A percentile compares a stretch with the other conserved stretches of the same genome.
phyloP scores from a whole-genome alignment of 2,113 vertebrate genomes.

The Athene noctua region DNA sequence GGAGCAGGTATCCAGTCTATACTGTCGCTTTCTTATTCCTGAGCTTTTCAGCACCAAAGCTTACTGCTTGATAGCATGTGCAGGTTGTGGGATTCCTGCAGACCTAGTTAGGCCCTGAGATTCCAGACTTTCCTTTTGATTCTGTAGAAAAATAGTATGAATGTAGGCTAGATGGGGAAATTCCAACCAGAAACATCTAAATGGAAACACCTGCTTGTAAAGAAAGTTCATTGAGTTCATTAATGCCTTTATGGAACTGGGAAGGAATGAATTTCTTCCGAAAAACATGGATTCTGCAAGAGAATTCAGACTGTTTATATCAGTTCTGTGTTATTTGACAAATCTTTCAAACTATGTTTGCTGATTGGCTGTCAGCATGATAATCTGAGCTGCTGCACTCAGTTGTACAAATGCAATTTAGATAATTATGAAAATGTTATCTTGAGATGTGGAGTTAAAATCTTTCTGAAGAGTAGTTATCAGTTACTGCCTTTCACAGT shows the following conservation, averaged over 20 bases:
- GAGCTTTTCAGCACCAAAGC: not conserved
- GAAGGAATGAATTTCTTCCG: not conserved
- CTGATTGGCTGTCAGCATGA: not conserved
- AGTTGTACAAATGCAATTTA: not conserved
- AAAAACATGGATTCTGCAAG: not conserved
- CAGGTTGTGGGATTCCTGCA: not conserved
- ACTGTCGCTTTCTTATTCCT: not conserved
- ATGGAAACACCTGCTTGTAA: not conserved
- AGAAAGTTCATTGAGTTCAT: not conserved
- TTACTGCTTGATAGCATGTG: not conserved
- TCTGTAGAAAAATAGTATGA: not conserved
- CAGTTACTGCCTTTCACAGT: not conserved
- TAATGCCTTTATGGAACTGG: not conserved
- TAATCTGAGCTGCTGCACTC: not conserved
- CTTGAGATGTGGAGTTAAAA: not conserved
- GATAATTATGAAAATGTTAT: not conserved
- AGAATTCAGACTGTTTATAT: not conserved
- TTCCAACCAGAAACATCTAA: not conserved
- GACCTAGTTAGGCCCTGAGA: not conserved
- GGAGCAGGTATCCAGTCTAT: not conserved
- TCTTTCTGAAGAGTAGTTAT: not conserved
- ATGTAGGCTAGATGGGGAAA: no score
- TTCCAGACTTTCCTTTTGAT: not conserved
- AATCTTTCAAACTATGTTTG: not conserved
- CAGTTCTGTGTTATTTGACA: not conserved